phyloP scores from a whole-genome alignment of 2,888 invertebrate genomes.

The Dryomyza anilis region DNA sequence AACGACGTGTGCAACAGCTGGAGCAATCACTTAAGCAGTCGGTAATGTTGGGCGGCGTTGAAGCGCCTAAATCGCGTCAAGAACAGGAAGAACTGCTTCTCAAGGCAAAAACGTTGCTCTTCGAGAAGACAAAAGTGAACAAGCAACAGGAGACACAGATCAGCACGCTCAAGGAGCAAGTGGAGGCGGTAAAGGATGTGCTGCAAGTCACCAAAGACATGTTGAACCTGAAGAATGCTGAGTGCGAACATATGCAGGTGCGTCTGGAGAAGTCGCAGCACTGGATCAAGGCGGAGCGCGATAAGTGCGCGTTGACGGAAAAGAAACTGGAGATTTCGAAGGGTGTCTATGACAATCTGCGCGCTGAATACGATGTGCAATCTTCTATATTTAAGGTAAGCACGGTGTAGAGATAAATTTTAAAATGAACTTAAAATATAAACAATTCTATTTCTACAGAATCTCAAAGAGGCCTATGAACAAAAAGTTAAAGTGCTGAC shows the following conservation, averaged over 20 bases:
- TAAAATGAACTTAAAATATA: not conserved
- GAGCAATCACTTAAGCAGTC: conserved; percentile 58
- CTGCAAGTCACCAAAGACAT: conserved; percentile 81
- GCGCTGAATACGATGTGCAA: conserved; percentile 79
- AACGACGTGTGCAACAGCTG: conserved; percentile 51
- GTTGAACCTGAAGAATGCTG: conserved; percentile 77
- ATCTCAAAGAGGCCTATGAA: conserved; percentile 71
- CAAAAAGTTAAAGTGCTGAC: conserved; percentile 64
- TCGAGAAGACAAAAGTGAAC: conserved; percentile 77
- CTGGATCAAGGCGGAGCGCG: conserved; percentile 74
- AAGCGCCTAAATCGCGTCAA: conserved; percentile 55
- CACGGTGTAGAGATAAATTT: not conserved
- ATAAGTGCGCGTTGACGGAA: conserved; percentile 71
- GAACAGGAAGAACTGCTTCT: conserved; percentile 64
- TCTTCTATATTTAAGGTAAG: conserved; percentile 72
- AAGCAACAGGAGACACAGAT: conserved; percentile 82
- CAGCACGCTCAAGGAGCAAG: conserved; percentile 68
- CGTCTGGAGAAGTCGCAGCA: conserved; percentile 68
- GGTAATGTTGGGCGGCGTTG: conserved; percentile 54
- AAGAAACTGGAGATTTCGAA: conserved; percentile 75
- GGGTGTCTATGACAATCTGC: conserved; percentile 75
- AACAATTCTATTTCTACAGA: conserved; percentile 61
- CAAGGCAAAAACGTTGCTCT: conserved; percentile 73
- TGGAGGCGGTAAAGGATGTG: conserved; percentile 79
- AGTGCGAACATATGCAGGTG: conserved; percentile 75